Conservation (phyloP, 2,888 invertebrate genomes). For the Trissolcus japonicus region DNA sequence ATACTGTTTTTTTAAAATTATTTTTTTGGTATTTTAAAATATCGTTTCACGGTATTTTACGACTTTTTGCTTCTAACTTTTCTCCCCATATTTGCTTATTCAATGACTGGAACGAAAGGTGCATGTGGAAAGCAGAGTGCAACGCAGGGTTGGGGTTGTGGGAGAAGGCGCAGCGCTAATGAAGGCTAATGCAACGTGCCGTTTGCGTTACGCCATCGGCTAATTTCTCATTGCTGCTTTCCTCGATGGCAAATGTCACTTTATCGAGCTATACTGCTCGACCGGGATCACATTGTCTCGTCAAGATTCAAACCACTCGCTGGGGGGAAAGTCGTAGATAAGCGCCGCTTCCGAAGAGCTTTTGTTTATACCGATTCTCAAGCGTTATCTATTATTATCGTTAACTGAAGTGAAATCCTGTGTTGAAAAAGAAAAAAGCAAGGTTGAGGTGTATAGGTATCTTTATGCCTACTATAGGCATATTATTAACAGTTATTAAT, state of each 20-base stretch:
- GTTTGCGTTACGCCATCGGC: constrained; percentile 26
- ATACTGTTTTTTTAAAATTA: too few species aligned
- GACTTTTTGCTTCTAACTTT: not conserved
- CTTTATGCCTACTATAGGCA: too few species aligned
- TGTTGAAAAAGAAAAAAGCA: too few species aligned
- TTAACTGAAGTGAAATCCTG: too few species aligned
- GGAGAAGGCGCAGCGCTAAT: constrained; percentile 21
- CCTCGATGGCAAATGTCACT: constrained; percentile 31
- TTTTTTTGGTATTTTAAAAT: too few species aligned
- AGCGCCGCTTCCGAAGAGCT: not conserved
- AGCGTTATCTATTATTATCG: too few species aligned
- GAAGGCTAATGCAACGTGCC: constrained; percentile 46
- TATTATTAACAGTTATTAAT: too few species aligned
- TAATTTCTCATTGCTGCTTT: constrained; percentile 32
- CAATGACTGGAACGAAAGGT: not conserved
- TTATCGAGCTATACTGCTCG: constrained; percentile 31
- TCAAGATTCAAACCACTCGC: constrained; percentile 25
- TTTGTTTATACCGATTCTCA: not conserved
- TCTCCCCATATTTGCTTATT: not conserved
- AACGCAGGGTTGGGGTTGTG: not conserved
- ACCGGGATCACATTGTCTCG: constrained; percentile 36
- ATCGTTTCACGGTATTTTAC: too few species aligned
- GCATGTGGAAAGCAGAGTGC: constrained; percentile 1
- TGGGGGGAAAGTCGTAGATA: constrained; percentile 20
- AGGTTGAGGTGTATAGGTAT: too few species aligned